phyloP scores from a whole-genome alignment of 2,888 invertebrate species.

The Eupithecia abbreviata region DNA sequence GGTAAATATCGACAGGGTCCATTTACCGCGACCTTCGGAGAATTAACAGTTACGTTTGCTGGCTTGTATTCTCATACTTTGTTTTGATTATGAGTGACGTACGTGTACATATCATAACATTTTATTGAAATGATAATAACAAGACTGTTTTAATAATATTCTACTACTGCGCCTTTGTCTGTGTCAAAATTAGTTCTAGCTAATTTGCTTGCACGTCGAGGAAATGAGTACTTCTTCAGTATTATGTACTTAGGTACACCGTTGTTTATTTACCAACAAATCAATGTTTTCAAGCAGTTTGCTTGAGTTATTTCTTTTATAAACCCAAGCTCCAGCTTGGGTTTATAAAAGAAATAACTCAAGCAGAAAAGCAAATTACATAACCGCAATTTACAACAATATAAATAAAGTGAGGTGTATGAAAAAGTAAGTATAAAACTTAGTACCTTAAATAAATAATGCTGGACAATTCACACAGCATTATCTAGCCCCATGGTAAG shows the following conservation, averaged over 20 bases:
- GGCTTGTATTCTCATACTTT: background rate
- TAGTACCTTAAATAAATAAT: too few species aligned
- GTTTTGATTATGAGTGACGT: background rate
- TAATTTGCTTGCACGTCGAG: background rate
- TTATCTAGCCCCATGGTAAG: too few species aligned
- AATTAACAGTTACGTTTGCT: background rate
- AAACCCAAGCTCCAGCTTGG: background rate
- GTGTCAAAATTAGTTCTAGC: background rate
- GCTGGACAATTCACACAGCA: too few species aligned
- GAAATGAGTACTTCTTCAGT: background rate
- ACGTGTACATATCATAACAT: slow-evolving; percentile 4
- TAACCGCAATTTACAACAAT: background rate
- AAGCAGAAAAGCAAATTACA: background rate
- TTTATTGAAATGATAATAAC: slow-evolving; percentile 5
- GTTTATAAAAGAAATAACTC: background rate
- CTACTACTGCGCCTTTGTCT: background rate
- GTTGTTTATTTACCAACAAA: background rate
- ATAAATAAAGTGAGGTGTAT: background rate
- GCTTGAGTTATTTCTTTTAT: background rate
- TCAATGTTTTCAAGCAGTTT: slow-evolving; percentile 1
- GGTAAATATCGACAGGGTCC: slow-evolving; percentile 36
- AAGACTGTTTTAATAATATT: slow-evolving; percentile 5
- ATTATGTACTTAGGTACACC: background rate
- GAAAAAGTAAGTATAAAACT: background rate
- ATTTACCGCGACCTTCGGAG: slow-evolving; percentile 33